Evolutionary conservation across 2,888 invertebrate genomes (phyloP), one percentile per base, ranked within the genome.

Genomic region (Salticus scenicus): DNA sequence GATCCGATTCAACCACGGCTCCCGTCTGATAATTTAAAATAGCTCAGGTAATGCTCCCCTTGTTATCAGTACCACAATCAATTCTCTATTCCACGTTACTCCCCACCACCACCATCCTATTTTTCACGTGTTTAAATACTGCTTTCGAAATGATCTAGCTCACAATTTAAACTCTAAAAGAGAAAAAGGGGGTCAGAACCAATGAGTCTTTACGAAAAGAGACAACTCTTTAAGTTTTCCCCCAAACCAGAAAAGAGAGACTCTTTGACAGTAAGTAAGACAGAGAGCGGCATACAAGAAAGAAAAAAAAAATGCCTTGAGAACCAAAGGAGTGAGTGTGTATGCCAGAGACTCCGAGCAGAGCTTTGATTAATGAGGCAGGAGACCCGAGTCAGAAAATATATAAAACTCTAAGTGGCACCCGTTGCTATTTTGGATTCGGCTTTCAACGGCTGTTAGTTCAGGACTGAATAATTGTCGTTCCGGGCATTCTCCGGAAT

Each of bases 401-500:
- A 31, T 31, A 66, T 66, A 31, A 66, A 66, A 14, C 33, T 1
- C 37, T 37, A 70, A 37, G 33, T 33, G 70, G 33, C 28, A 41
- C 27, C 37, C 37, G 28, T 70, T 70, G 33, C 70, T 70, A 70
- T 70, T 70, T 70, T 42, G 42, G 70, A 70, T 70, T 70, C 70
- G 42, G 70, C 42, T 70, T 70, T 70, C 70, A 70, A 70, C 70
- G 37, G 42, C 70, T 70, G 70, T 70, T 70, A 41, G 42, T 42
- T 42, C 28, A n/a, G 70, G 12, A n/a, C 42, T 70, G 70, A 70
- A 70, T 70, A 70, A 70, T 70, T 70, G 70, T 42, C 70, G 28
- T 70, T 41, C 42, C 42, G 42, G 27, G 37, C 28, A 70, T 70
- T 28, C 70, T 57, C 57, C 4, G 57, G 57, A 24, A 57, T 37